A percentile compares a stretch with the other conserved stretches of the same genome.
These are phyloP conservation scores for Indri indri DNA, from an alignment of 2,113 vertebrate species.

Conservation along the genomic window DNA sequence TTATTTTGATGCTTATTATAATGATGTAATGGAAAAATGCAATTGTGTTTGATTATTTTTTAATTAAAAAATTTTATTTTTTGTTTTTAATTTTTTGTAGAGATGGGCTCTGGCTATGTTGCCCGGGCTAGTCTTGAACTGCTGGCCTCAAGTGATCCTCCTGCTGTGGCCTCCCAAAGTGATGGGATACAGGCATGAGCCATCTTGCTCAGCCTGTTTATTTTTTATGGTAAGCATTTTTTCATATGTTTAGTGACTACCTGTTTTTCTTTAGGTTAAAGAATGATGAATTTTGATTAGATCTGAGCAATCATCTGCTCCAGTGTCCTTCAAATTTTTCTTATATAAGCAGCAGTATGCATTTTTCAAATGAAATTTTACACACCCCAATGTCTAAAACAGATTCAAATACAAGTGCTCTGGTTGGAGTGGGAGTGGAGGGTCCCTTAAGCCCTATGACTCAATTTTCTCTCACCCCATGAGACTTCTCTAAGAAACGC, in stretches of 20 bases:
- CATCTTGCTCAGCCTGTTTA: too few species aligned
- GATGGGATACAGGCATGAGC: too few species aligned
- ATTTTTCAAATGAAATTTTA: slow-evolving; percentile 11
- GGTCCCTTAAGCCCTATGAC: background rate
- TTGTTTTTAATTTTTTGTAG: too few species aligned
- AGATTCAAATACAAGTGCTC: background rate
- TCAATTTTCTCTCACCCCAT: background rate
- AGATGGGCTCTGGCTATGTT: too few species aligned
- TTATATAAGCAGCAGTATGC: background rate
- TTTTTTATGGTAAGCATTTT: background rate
- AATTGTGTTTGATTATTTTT: background rate
- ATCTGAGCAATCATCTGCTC: background rate
- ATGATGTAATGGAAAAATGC: background rate
- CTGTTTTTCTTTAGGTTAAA: background rate
- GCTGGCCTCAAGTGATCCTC: too few species aligned
- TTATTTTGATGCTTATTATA: background rate
- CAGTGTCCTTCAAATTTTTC: background rate
- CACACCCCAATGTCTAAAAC: background rate
- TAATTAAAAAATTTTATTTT: background rate
- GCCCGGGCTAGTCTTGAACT: too few species aligned
- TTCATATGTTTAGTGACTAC: background rate
- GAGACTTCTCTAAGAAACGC: background rate
- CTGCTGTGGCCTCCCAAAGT: too few species aligned
- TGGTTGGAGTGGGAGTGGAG: background rate
- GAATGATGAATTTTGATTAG: background rate